phyloP scores from a whole-genome alignment of 23 tunicate genomes.

The Phallusia fumigata region DNA sequence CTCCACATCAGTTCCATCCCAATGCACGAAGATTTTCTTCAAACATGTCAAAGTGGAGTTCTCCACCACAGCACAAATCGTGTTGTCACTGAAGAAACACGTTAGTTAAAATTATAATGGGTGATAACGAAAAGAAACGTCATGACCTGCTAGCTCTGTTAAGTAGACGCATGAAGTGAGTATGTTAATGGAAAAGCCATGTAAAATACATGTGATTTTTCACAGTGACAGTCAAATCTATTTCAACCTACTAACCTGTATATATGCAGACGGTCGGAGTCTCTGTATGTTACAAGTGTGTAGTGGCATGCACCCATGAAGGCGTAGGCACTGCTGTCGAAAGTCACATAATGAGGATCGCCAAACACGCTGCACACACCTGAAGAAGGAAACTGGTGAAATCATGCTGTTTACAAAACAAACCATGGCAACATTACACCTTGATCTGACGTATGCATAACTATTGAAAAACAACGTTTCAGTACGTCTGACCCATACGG shows the following conservation, averaged over 20 bases:
- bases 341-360: slow-evolving; percentile 1
- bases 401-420: too few relatives aligned
- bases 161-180: too few relatives aligned
- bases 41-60: neutral
- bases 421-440: too few relatives aligned
- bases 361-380: neutral
- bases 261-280: neutral
- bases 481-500: too few relatives aligned
- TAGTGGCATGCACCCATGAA: slow-evolving; percentile 1
- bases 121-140: too few relatives aligned
- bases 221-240: neutral
- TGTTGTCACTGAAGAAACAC: neutral
- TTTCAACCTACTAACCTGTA: neutral
- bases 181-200: too few relatives aligned
- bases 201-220: too few relatives aligned
- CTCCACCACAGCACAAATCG: neutral
- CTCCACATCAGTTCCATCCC: neutral
- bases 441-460: too few relatives aligned
- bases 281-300: neutral
- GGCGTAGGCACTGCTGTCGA: neutral
- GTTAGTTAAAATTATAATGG: too few relatives aligned
- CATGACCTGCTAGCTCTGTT: too few relatives aligned
- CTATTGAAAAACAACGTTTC: too few relatives aligned
- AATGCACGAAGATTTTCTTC: neutral
- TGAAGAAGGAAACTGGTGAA: neutral